Evolutionary conservation across 2,797 vertebrate genomes (phyloP), one percentile per base, ranked within the genome.

Genomic region (Chelmon rostratus): DNA sequence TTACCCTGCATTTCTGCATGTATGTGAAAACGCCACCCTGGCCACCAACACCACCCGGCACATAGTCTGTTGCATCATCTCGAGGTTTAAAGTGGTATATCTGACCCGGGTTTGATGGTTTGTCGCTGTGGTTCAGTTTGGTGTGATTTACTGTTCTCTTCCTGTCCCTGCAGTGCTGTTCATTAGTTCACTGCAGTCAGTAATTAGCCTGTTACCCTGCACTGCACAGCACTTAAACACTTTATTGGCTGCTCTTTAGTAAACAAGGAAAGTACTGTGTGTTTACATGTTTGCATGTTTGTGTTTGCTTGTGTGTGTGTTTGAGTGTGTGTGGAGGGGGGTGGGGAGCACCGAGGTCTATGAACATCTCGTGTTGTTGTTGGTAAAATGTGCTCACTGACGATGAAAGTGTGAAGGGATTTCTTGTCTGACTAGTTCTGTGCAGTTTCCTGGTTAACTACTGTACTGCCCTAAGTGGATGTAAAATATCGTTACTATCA

Each of bases 241-340:
- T 87, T 91, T 85, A 88, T 70, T 76, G 78, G 78, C 78, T 9
- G 44, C 50, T 57, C 53, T 58, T 84, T 12, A 19, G 82, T 86
- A 81, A 84, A 91, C 82, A 85, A 69, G 77, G 72, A 85, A 86
- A 85, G 78, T 69, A 56, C 88, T 73, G 73, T 72, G 82, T 78
- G 68, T 83, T 50, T 37, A 50, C 1, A 1, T 47, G 70, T 66
- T 65, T 59, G 49, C 49, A 52, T 54, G 58, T 53, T 23, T 63
- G 28, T 44, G 12, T 23, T 28, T 38, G 35, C 52, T 64, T 67
- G 50, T 23, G 56, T 58, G 18, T 28, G 52, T 53, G 23, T 54
- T 25, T 28, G 7, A 37, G 11, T 47, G 15, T 50, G 19, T 62
- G 37, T 59, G 49, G 67, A 68, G 69, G 80, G 64, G 59, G 73